Conservation (phyloP, 2,888 invertebrate genomes). For the Lymantria monacha region DNA sequence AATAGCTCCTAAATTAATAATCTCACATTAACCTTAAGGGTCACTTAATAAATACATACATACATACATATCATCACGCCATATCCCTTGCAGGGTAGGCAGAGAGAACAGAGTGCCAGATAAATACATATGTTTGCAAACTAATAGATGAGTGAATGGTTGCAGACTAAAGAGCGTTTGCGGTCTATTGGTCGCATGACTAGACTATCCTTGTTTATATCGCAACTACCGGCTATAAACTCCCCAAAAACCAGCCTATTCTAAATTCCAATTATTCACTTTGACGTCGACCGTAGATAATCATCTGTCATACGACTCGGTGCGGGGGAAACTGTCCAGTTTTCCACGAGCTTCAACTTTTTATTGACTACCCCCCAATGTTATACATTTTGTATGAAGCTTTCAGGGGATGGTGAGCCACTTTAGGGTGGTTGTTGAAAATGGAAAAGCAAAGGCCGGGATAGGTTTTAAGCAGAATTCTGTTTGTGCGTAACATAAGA, state of each 20-base stretch:
- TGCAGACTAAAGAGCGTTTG: too few relatives aligned
- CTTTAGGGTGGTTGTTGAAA: constrained; percentile 40
- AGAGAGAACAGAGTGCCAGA: too few relatives aligned
- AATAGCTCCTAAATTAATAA: too few relatives aligned
- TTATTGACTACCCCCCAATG: constrained; percentile 33
- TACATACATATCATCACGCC: too few relatives aligned
- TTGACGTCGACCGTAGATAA: constrained; percentile 78
- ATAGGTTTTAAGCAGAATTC: constrained; percentile 64
- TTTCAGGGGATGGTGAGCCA: constrained; percentile 33
- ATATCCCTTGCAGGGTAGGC: too few relatives aligned
- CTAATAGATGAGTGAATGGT: too few relatives aligned
- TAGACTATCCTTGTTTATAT: constrained; percentile 4
- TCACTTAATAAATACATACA: too few relatives aligned
- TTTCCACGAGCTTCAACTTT: constrained; percentile 45
- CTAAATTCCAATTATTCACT: constrained; percentile 80
- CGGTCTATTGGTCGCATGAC: too few relatives aligned
- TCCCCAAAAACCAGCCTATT: constrained; percentile 50
- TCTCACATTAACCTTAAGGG: too few relatives aligned
- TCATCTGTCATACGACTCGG: constrained; percentile 77
- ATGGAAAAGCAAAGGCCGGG: constrained; percentile 60
- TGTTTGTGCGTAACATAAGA: constrained; percentile 67
- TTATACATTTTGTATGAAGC: constrained; percentile 12
- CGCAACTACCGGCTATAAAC: constrained; percentile 40
- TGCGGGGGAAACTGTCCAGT: constrained; percentile 54
- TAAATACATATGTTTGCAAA: too few relatives aligned